Evolutionary conservation across 2,113 vertebrate species (phyloP).

Genomic region (Colossoma macropomum): DNA sequence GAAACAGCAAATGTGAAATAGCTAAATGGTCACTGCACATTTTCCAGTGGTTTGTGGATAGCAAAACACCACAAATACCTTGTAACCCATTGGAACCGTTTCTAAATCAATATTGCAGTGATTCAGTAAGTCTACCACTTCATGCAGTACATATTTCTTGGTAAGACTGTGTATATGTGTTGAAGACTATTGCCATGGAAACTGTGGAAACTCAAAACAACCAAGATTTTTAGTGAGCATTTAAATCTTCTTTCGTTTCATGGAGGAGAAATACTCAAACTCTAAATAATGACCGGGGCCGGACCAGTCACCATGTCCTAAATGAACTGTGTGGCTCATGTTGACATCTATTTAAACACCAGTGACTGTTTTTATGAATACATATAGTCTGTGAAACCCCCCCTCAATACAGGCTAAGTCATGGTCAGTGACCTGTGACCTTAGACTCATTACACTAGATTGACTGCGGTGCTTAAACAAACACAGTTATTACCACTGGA

Average conservation of each 20-base stretch:
- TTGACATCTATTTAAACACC: conserved; percentile 17
- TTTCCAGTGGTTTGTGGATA: conserved; percentile 66
- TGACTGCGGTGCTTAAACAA: background rate
- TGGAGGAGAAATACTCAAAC: background rate
- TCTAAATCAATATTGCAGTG: conserved; percentile 55
- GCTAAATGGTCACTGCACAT: conserved; percentile 57
- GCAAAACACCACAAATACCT: conserved; percentile 56
- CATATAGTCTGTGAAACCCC: background rate
- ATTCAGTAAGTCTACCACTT: conserved; percentile 56
- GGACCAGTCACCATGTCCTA: background rate
- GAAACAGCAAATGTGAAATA: conserved; percentile 57
- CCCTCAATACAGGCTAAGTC: background rate
- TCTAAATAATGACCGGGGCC: background rate
- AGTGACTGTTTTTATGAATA: background rate
- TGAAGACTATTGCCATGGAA: conserved; percentile 67
- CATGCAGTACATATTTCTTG: conserved; percentile 47
- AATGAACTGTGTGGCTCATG: background rate
- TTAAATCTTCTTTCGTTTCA: conserved; percentile 14
- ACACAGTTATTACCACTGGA: background rate
- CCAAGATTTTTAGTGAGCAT: conserved; percentile 12
- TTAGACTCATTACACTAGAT: background rate
- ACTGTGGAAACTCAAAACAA: conserved; percentile 52
- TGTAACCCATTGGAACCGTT: conserved; percentile 62
- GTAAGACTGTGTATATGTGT: conserved; percentile 36
- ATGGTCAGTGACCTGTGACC: background rate